Base-by-base conservation (phyloP, 2,888 invertebrate species). In the Chydorus sphaericus region DNA sequence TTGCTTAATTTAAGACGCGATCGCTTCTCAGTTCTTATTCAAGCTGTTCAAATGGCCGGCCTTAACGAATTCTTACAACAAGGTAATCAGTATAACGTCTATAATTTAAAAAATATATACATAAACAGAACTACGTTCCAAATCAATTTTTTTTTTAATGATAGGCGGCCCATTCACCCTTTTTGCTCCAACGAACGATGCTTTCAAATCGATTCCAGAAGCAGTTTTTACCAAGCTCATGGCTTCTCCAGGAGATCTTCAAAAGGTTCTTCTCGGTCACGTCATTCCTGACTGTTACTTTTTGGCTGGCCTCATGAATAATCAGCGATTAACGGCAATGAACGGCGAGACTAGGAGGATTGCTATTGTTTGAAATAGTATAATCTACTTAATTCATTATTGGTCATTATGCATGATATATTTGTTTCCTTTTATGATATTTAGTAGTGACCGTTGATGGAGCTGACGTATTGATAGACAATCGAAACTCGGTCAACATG, bases 111-210 rank as follows among this genome's bases (percentile, higher is more conserved):
- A 7, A n/a, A 38, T 8, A 4, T 38, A 18, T 38, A 38, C 38
- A 2, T 38, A 16, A 11, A 26, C 23, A 2, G 7, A 44, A 20
- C 10, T 18, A 2, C 8, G n/a, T 44, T 2, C 14, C 6, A 11
- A 38, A 38, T 44, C 5, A 4, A 18, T 16, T 20, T 44, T 18
- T 20, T 23, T 20, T 7, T n/a, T 6, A 16, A 23, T 44, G 14
- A 44, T 16, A 51, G 53, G 33, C 6, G 59, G 59, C 1, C 59
- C 59, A 4, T 55, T 51, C 48, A 59, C 58, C 18, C 36, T 59
- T 23, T 58, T 59, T 52, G 59, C 59, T 2, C 59, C 59, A 6
- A 51, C 55, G 11, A 59, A 59, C 55, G 48, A 55, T 28, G 59
- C 59, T 33, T 59, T 59, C 51, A 38, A 54, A n/a, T 23, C 44